Evolutionary conservation across 1,140 invertebrate species (phyloP).

Genomic region (Leptestheria dahalacensis): DNA sequence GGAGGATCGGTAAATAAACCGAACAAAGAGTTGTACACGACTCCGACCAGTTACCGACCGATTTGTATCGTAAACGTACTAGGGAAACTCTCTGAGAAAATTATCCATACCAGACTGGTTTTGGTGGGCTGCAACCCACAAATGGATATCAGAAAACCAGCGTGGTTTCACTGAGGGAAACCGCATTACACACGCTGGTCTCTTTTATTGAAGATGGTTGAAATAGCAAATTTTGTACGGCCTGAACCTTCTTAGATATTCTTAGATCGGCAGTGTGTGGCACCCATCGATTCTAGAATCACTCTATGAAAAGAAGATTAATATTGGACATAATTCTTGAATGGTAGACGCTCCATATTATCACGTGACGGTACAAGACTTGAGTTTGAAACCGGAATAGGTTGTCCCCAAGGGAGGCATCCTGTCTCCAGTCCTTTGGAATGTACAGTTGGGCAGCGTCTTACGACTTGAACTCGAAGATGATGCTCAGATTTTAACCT

Average conservation of each 20-base stretch:
- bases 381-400: not conserved
- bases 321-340: not conserved
- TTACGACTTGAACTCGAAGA: not conserved
- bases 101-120: not conserved
- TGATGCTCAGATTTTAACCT: not conserved
- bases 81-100: not conserved
- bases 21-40: not conserved
- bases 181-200: not conserved
- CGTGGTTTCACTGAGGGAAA: not conserved
- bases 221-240: not conserved
- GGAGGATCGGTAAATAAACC: not conserved
- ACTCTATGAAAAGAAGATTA: not conserved
- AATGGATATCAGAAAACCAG: not conserved
- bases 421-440: not conserved
- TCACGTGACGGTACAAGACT: not conserved
- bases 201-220: not conserved
- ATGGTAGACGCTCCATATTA: not conserved
- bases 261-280: not conserved
- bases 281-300: not conserved
- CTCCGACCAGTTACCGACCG: not conserved
- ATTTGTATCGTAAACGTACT: not conserved
- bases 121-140: not conserved
- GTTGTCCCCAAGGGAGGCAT: not conserved
- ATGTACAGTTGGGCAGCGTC: not conserved
- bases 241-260: not conserved